A percentile compares a stretch with the other conserved stretches of the same genome.
These are phyloP conservation scores for Silurus glanis DNA, from an alignment of 2,113 vertebrate genomes.

Conservation along the genomic window DNA sequence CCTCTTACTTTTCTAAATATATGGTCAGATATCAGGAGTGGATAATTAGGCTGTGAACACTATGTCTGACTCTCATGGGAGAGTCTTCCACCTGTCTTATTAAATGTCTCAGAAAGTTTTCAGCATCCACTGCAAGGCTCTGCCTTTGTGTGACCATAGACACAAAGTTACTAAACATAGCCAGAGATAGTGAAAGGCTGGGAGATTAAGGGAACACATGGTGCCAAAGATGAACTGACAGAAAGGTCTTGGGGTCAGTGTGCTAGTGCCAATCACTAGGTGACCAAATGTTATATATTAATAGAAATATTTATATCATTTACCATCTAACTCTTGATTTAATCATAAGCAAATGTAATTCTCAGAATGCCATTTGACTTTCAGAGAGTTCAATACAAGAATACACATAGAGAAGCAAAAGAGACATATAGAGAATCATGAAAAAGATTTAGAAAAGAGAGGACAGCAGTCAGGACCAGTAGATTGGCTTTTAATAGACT, in stretches of 20 bases:
- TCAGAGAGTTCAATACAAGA: not conserved
- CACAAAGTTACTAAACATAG: conserved; percentile 40
- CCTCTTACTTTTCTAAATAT: conserved; percentile 28
- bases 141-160: conserved; percentile 19
- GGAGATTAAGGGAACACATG: conserved; percentile 26
- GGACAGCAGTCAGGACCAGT: not conserved
- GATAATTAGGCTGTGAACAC: not conserved
- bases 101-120: conserved; percentile 28
- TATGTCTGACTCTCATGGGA: conserved; percentile 37
- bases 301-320: conserved; percentile 10
- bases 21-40: conserved; percentile 27
- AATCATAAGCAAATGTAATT: not conserved
- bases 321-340: not conserved
- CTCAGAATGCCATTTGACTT: not conserved
- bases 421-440: not conserved
- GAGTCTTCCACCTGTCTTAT: conserved; percentile 31
- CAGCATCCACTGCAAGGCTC: conserved; percentile 6
- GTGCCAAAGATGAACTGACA: conserved; percentile 15
- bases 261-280: not conserved
- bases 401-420: not conserved
- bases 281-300: conserved; percentile 11
- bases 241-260: conserved; percentile 10
- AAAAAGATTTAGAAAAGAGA: not conserved
- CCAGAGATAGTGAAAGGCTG: conserved; percentile 40
- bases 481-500: not conserved